A percentile compares a stretch with the other conserved stretches of the same genome.
phyloP scores from a whole-genome alignment of 2,797 vertebrate species.

The Distichodus sexfasciatus region DNA sequence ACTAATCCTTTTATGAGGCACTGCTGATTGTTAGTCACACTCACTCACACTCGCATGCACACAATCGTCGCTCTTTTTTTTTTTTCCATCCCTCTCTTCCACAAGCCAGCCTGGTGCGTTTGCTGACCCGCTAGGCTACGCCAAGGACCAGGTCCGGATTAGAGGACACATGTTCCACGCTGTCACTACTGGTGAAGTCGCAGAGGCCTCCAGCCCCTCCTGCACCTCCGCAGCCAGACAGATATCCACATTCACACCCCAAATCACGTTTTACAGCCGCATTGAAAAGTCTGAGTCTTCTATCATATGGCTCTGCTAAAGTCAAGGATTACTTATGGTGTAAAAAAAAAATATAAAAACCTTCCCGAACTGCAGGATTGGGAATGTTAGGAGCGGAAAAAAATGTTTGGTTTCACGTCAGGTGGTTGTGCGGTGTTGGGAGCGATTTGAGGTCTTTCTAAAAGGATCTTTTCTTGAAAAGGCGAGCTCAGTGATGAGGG shows the following conservation, averaged over 20 bases:
- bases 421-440: too few species aligned
- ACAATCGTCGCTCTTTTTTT: conserved; percentile 56
- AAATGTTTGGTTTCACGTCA: too few species aligned
- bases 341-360: too few species aligned
- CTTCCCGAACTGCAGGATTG: too few species aligned
- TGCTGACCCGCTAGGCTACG: conserved; percentile 60
- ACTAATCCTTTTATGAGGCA: conserved; percentile 83
- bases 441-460: too few species aligned
- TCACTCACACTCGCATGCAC: conserved; percentile 34
- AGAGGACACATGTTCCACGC: conserved; percentile 67
- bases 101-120: conserved; percentile 49
- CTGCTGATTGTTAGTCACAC: conserved; percentile 68
- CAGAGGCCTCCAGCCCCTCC: conserved; percentile 50
- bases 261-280: conserved; percentile 43
- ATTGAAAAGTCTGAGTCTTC: conserved; percentile 27
- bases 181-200: conserved; percentile 57
- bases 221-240: conserved; percentile 33
- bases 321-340: conserved; percentile 31
- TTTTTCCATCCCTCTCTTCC: too few species aligned
- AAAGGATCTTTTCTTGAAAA: too few species aligned
- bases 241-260: conserved; percentile 35
- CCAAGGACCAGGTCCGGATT: conserved; percentile 52
- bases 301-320: conserved; percentile 4
- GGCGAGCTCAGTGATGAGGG: neutral
- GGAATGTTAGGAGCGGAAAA: too few species aligned